Evolutionary conservation across 2,113 vertebrate genomes (phyloP).

Genomic region (Mesocricetus auratus): DNA sequence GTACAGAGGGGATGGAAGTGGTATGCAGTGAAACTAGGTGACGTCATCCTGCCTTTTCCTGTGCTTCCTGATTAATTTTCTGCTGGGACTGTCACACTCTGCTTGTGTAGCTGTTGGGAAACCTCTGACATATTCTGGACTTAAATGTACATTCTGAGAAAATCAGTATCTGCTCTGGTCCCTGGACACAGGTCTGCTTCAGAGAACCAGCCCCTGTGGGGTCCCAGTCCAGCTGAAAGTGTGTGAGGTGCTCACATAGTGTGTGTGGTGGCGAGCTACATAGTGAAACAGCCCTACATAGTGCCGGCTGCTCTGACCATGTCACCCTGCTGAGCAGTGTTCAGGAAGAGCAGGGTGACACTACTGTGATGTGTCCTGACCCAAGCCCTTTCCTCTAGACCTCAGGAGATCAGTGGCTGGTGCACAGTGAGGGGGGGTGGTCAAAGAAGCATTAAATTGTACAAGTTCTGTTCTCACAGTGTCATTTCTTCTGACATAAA

Average conservation of each 20-base stretch:
- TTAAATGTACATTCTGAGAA: no score
- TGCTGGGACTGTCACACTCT: rapidly evolving
- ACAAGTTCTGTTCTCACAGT: not conserved
- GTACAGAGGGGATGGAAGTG: not conserved
- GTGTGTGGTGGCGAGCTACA: not conserved
- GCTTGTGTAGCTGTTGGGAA: not conserved
- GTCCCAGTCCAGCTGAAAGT: not conserved
- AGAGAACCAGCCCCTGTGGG: not conserved
- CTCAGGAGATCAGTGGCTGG: no score
- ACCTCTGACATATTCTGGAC: rapidly evolving
- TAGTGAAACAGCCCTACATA: not conserved
- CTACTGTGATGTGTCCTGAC: no score
- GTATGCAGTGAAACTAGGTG: rapidly evolving
- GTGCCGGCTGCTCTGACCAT: not conserved
- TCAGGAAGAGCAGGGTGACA: not conserved
- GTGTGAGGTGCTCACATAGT: not conserved
- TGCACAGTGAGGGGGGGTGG: rapidly evolving
- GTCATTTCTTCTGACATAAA: not conserved
- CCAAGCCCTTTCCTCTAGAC: not conserved
- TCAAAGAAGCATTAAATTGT: not conserved
- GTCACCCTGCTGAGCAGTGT: not conserved
- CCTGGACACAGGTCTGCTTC: not conserved
- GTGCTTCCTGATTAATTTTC: rapidly evolving
- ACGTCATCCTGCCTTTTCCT: not conserved
- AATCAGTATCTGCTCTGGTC: rapidly evolving